A percentile compares a stretch with the other conserved stretches of the same genome.
Evolutionary conservation across 2,888 invertebrate genomes (phyloP).

Genomic region (Lissonota sp.): DNA sequence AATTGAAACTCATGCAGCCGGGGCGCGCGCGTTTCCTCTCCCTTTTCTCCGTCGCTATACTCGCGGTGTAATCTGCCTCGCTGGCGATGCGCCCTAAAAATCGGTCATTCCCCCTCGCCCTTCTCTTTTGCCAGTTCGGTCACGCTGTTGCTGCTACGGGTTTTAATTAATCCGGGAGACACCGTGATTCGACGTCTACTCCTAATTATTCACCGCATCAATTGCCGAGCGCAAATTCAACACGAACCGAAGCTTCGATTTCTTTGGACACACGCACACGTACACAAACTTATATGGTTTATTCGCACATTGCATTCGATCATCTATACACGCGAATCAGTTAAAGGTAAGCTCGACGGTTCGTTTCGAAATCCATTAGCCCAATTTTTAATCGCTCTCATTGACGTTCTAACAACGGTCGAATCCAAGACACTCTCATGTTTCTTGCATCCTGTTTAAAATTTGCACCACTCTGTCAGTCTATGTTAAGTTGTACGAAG

Average conservation of each 20-base stretch:
- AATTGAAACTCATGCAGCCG: conserved; percentile 73
- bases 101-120: conserved; percentile 40
- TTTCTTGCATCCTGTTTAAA: no score
- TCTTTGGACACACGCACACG: conserved; percentile 19
- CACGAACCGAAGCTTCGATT: conserved; percentile 43
- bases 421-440: no score
- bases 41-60: conserved; percentile 59
- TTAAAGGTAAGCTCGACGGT: no score
- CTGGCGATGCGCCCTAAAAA: conserved; percentile 67
- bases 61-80: conserved; percentile 65
- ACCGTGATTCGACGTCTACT: conserved; percentile 68
- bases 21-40: conserved; percentile 66
- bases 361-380: no score
- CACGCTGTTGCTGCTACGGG: conserved; percentile 59
- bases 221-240: conserved; percentile 64
- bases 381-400: no score
- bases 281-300: background rate
- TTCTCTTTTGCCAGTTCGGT: conserved; percentile 1
- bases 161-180: conserved; percentile 71
- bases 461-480: no score
- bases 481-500: background rate
- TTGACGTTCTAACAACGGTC: no score
- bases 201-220: conserved; percentile 69
- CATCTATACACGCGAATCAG: no score
- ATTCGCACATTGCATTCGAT: background rate